Conservation (phyloP, 2,113 vertebrate genomes). For the Edolisoma coerulescens region DNA sequence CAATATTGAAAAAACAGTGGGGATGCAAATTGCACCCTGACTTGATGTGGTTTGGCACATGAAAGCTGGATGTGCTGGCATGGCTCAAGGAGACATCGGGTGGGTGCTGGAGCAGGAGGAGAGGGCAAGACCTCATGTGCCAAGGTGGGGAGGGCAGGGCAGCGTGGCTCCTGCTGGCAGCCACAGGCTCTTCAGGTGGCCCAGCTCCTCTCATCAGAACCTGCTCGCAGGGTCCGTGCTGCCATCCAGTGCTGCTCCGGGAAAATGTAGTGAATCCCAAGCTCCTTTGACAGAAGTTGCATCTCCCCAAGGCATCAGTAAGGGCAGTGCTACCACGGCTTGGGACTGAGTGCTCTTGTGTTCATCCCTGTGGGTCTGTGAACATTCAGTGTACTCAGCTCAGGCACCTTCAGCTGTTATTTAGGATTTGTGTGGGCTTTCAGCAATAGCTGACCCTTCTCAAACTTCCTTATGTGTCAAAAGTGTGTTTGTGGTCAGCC, state of each 20-base stretch:
- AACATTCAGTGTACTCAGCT: not conserved
- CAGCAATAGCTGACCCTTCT: not conserved
- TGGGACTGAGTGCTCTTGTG: not conserved
- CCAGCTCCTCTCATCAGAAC: not conserved
- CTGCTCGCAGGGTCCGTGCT: not conserved
- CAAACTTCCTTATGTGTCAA: not conserved
- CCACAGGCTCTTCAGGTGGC: not conserved
- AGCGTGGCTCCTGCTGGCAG: not conserved
- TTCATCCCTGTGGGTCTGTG: not conserved
- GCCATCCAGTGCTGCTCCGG: not conserved
- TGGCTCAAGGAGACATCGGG: not conserved
- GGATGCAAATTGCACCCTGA: not conserved
- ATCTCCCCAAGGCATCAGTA: not conserved
- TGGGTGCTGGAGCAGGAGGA: not conserved
- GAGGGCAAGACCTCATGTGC: not conserved
- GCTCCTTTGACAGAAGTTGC: not conserved
- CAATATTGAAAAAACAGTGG: not conserved
- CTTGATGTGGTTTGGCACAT: not conserved
- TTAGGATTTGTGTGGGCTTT: not conserved
- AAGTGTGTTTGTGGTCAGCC: not conserved
- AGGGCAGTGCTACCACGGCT: accelerated
- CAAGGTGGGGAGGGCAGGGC: not conserved
- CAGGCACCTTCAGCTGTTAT: not conserved
- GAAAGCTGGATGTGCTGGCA: not conserved
- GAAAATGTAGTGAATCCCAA: not conserved